Conservation (phyloP, 2,797 vertebrate species). For the Orientallactaga sibirica region DNA sequence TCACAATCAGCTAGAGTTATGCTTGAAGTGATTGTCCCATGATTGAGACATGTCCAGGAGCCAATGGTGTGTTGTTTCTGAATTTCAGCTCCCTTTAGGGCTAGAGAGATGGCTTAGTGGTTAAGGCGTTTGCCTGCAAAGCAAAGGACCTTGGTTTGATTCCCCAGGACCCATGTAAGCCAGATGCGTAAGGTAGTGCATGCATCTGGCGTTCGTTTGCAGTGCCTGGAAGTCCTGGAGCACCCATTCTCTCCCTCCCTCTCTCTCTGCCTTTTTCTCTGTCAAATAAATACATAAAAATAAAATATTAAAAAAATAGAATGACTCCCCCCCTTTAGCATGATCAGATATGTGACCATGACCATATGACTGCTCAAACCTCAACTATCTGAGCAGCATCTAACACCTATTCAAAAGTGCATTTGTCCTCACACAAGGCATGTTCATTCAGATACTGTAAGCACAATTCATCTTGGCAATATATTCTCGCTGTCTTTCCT, state of each 20-base stretch:
- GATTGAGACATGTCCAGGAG: slow-evolving; percentile 17
- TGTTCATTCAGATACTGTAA: slow-evolving; percentile 36
- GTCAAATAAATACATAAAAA: no score
- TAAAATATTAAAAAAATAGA: background rate
- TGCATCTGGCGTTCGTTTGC: no score
- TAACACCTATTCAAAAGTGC: background rate
- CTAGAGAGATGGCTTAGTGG: no score
- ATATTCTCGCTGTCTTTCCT: slow-evolving; percentile 5
- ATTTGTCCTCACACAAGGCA: slow-evolving; percentile 10
- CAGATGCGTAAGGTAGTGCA: no score
- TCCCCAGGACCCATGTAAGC: no score
- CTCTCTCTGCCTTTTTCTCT: no score
- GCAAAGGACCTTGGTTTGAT: no score
- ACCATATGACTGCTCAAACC: background rate
- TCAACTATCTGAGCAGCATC: background rate
- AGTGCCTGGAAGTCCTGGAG: no score
- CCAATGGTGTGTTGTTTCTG: slow-evolving; percentile 10
- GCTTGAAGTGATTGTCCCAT: background rate
- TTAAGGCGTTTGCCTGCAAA: no score
- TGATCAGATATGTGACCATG: slow-evolving; percentile 40
- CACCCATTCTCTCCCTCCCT: no score
- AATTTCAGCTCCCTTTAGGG: background rate
- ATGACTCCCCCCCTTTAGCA: slow-evolving; percentile 16
- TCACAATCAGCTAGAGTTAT: background rate
- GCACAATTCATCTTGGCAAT: slow-evolving; percentile 23